Evolutionary conservation across 2,888 invertebrate species (phyloP).

Genomic region (Lepidonotus clava): DNA sequence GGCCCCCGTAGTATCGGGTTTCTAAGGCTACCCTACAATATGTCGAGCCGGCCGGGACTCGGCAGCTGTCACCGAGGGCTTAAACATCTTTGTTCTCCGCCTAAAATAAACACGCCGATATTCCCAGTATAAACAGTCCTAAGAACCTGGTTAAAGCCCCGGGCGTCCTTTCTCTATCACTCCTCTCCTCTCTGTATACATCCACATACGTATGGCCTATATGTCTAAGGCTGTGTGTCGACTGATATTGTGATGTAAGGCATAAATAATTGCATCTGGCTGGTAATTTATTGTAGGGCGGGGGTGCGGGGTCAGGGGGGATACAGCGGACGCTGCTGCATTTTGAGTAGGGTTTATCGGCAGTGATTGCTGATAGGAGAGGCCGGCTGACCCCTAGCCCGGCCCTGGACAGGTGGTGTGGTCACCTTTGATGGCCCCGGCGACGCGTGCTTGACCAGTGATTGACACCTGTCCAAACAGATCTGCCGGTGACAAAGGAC

Average conservation of each 20-base stretch:
- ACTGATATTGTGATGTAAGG: background rate
- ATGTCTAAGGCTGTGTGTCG: no score
- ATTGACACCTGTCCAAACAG: constrained; percentile 53
- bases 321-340: background rate
- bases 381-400: background rate
- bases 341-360: background rate
- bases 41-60: background rate
- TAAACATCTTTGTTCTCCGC: constrained; percentile 33
- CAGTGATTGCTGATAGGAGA: background rate
- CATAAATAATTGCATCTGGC: background rate
- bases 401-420: constrained; percentile 32
- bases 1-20: constrained; percentile 20
- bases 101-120: constrained; percentile 39
- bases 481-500: background rate
- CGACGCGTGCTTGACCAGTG: constrained; percentile 53
- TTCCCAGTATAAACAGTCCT: constrained; percentile 22
- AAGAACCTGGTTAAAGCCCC: background rate
- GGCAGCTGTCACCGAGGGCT: constrained; percentile 36
- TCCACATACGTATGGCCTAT: no score
- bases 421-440: constrained; percentile 44
- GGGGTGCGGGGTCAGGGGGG: background rate
- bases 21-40: background rate
- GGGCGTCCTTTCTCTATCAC: background rate
- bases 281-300: background rate
- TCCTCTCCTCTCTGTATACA: background rate